Evolutionary conservation across 2,113 vertebrate genomes (phyloP).

Genomic region (Trematocara variabile): DNA sequence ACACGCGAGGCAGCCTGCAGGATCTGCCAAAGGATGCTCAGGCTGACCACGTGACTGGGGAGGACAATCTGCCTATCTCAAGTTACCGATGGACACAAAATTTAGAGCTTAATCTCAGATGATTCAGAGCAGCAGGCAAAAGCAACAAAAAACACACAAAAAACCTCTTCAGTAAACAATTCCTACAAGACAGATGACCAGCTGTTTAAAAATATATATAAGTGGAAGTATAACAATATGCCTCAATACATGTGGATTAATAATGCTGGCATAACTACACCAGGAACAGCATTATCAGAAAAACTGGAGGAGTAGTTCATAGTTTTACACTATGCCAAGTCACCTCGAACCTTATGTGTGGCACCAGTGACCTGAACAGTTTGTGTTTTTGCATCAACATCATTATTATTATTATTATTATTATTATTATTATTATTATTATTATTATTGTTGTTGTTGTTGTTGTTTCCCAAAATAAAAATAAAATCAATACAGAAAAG

Average conservation of each 20-base stretch:
- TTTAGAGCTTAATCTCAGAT: not conserved
- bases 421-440: not conserved
- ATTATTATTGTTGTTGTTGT: not conserved
- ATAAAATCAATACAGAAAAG: not conserved
- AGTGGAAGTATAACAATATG: not conserved
- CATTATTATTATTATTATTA: accelerated
- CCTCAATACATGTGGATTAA: not conserved
- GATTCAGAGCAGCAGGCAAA: not conserved
- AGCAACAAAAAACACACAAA: not conserved
- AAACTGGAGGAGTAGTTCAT: not conserved
- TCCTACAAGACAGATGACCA: not conserved
- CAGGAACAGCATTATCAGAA: not conserved
- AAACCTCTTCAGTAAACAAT: not conserved
- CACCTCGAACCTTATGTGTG: not conserved
- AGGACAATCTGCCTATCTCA: slow-evolving; percentile 36
- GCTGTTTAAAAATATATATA: not conserved
- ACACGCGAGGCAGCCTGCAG: slow-evolving; percentile 29
- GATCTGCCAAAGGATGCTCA: slow-evolving; percentile 39
- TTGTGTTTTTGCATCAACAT: not conserved
- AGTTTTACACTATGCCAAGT: not conserved
- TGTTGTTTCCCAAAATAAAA: not conserved
- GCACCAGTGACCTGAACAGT: not conserved
- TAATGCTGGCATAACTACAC: not conserved
- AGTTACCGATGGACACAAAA: not conserved
- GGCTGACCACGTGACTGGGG: slow-evolving; percentile 51